Percentiles rank a stretch among this genome's conserved stretches.
Evolutionary conservation across 64 coral and sea anemone species (phyloP).

Genomic region (Cladopsammia gracilis): DNA sequence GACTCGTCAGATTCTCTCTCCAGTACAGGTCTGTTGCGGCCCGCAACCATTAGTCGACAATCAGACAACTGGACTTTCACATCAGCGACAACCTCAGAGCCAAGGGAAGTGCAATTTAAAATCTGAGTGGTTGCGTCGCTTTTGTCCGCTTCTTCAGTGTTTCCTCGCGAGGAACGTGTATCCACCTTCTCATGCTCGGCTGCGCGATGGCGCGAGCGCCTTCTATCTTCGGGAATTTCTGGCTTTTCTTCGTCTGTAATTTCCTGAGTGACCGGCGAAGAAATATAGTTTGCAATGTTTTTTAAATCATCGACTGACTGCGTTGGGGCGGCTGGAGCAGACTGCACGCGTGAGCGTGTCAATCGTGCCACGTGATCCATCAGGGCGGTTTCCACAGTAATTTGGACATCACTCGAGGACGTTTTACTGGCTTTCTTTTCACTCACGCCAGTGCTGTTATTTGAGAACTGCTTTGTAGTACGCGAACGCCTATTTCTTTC

Average conservation of each 20-base stretch:
- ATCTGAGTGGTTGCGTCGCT: background rate
- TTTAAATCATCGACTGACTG: background rate
- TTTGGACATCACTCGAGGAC: background rate
- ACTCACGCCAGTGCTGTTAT: background rate
- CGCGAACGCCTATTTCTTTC: background rate
- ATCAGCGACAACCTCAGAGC: background rate
- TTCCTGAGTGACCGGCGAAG: background rate
- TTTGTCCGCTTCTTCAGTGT: background rate
- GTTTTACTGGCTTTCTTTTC: background rate
- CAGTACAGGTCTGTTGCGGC: background rate
- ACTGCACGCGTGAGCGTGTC: background rate
- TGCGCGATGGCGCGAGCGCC: background rate
- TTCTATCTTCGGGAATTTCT: background rate
- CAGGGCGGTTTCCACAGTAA: background rate
- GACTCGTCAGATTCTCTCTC: background rate
- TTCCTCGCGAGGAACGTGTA: background rate
- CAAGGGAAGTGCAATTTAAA: background rate
- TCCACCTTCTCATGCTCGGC: background rate
- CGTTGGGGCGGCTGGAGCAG: background rate
- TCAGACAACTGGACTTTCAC: constrained; percentile 26
- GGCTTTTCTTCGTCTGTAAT: background rate
- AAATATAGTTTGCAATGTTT: background rate
- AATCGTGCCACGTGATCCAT: background rate
- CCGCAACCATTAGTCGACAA: background rate
- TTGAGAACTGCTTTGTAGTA: background rate